A percentile compares a stretch with the other conserved stretches of the same genome.
phyloP scores from a whole-genome alignment of 1,140 invertebrate genomes.

The Charaxes varanes region DNA sequence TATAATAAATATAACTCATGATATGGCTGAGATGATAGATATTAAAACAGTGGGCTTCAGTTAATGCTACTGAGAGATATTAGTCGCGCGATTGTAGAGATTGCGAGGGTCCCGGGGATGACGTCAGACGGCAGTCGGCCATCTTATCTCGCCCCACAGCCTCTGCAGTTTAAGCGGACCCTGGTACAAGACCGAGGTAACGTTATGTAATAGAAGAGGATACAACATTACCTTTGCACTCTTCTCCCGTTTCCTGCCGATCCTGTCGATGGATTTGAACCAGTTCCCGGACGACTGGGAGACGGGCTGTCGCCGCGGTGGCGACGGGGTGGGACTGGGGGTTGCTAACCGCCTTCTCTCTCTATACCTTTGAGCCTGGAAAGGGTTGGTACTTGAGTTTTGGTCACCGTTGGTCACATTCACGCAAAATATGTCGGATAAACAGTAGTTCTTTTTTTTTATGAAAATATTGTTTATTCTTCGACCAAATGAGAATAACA shows the following conservation, averaged over 20 bases:
- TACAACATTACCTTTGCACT: slow-evolving; percentile 43
- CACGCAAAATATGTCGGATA: background rate
- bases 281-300: slow-evolving; percentile 40
- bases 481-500: no score
- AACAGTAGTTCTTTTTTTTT: background rate
- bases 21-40: no score
- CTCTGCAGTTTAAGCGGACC: no score
- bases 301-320: slow-evolving; percentile 45
- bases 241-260: slow-evolving; percentile 52
- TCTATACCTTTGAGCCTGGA: slow-evolving; percentile 77
- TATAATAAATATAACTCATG: no score
- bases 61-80: no score
- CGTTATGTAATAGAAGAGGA: no score
- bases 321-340: slow-evolving; percentile 81
- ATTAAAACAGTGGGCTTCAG: no score
- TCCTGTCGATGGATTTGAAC: slow-evolving; percentile 57
- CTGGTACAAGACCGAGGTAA: no score
- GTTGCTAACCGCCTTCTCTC: slow-evolving; percentile 82
- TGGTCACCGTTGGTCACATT: background rate
- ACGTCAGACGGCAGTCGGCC: no score
- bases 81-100: no score
- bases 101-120: no score
- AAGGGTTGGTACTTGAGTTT: slow-evolving; percentile 3
- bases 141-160: no score
- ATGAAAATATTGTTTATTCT: background rate